Conservation (phyloP, 2,888 invertebrate species). For the Philonicus albiceps region DNA sequence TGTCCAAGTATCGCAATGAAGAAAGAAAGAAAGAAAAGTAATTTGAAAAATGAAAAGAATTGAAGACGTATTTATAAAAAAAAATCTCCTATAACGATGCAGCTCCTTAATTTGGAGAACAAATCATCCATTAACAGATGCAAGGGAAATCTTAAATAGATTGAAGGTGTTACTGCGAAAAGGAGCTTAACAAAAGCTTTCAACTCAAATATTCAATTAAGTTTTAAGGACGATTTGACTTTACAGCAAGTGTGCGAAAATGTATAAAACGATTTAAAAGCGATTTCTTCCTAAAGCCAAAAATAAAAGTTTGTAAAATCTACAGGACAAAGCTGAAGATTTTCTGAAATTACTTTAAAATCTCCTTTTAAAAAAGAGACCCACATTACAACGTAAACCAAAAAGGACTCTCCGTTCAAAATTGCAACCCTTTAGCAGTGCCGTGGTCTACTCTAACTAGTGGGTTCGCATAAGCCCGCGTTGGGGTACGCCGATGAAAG, state of each 20-base stretch:
- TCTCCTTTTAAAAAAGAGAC: background rate
- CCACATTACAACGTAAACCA: background rate
- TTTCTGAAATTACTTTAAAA: background rate
- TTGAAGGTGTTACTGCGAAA: background rate
- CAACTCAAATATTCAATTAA: background rate
- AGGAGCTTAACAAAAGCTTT: background rate
- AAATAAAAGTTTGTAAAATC: background rate
- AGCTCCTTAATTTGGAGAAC: background rate
- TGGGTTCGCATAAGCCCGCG: background rate
- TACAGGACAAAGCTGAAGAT: background rate
- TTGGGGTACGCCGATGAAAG: background rate
- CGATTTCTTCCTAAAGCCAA: background rate
- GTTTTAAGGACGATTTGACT: background rate
- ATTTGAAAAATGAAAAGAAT: too few relatives aligned
- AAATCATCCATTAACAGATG: background rate
- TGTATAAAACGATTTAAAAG: background rate
- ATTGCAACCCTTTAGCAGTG: background rate
- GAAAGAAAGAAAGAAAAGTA: too few relatives aligned
- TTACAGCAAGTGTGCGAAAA: background rate
- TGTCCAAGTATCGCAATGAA: too few relatives aligned
- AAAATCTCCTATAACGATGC: too few relatives aligned
- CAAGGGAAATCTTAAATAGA: background rate
- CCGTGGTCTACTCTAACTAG: background rate
- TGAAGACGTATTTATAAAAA: too few relatives aligned
- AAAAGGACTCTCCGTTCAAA: background rate